Evolutionary conservation across 2,888 invertebrate genomes (phyloP), one percentile per base, ranked within the genome.

Genomic region (Ferdinandea cuprea): DNA sequence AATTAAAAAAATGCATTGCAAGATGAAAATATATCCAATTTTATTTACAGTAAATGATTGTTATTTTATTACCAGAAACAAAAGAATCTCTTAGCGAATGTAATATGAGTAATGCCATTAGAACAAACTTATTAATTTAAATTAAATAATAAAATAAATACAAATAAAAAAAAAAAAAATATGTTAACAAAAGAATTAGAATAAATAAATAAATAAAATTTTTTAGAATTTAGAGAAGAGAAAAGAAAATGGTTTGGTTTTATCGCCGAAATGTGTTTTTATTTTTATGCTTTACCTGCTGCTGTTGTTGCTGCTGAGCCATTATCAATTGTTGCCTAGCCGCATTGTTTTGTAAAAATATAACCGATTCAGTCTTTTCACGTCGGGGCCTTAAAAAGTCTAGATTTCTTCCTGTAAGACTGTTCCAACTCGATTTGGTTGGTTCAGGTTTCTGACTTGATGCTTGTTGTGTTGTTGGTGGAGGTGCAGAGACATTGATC

Each of bases 301-400:
- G 90, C 81, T 87, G 87, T 69, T 87, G 85, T 76, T 87, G 87
- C 84, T 87, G 86, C 85, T 86, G 89, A 68, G 88, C 88, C 78
- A 89, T 87, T 76, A 89, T 86, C 52, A 92, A 90, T 85, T 92
- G 92, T 86, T 91, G 92, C 66, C 92, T 90, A 76, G 91, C 91
- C 78, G 92, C 92, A 56, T 92, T 92, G 90, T 92, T 94, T 88
- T 95, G 93, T 89, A 95, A 93, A 87, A 96, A 94, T 89, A 96
- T 96, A 91, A 96, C 96, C 80, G 96, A 96, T 92, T 97, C 96
- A 89, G 96, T 97, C 92, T 96, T 96, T 93, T 97, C 96, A 88
- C 96, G 93, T 88, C 96, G 93, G 59, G 95, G 96, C 88, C 93
- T 93, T 86, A 94, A 89, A 85, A 93, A 91, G 88, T 91, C 91